Evolutionary conservation across 2,888 invertebrate genomes (phyloP), one percentile per base, ranked within the genome.

Genomic region (Erannis defoliaria): DNA sequence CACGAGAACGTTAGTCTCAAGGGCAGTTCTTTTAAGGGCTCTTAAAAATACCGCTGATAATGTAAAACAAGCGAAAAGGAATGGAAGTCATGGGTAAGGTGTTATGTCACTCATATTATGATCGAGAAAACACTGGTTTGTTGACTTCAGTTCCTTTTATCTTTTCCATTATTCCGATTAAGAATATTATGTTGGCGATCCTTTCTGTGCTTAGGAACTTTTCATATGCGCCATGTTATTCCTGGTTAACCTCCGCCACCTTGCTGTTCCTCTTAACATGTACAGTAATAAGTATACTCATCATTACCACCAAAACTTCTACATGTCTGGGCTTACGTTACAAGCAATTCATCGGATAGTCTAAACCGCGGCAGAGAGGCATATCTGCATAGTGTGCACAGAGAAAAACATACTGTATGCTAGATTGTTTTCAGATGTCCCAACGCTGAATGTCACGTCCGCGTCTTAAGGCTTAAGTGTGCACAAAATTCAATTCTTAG

Each of bases 81-180:
- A 90, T 66, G 66, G 85, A 23, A 85, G 90, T 46, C 90, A 91
- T 79, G 92, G 91, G 91, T 92, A 79, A 77, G 86, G 64, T 82
- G 82, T 89, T 90, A 90, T 90, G 89, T 90, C 89, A 90, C 77
- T 70, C 45, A 12, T 51, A 42, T 45, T 12, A 12, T 14, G 3
- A 10, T 21, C 19, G n/a, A 21, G n/a, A 42, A n/a, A 45, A 16
- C 26, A 26, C 9, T 23, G 40, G 6, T 21, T n/a, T 38, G 1
- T n/a, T 14, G 21, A 23, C 23, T n/a, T n/a, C 12, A 12, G 1
- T 42, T 42, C 3, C 40, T 19, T 10, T 21, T 18, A 10, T 10
- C 40, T 19, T 10, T 21, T 18, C 5, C 19, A 18, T 42, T 21
- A 6, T 26, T 23, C 5, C 19, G 5, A n/a, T 42, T 42, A 12